Conservation (phyloP, 1,140 invertebrate genomes). For the Orussus abietinus region DNA sequence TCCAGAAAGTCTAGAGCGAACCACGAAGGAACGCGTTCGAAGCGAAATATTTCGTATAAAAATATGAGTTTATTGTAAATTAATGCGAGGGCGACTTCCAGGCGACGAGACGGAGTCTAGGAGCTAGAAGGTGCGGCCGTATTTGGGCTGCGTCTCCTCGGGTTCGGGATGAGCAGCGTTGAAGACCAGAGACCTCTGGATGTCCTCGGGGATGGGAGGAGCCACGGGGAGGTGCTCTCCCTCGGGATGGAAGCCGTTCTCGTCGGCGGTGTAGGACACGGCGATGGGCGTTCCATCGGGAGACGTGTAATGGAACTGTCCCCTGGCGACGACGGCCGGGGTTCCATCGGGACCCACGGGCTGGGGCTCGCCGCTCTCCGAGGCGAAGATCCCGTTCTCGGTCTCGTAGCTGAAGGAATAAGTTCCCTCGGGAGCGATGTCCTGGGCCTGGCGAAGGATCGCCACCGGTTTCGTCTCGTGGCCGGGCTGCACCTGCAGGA, state of each 20-base stretch:
- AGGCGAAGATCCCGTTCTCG: constrained; percentile 4
- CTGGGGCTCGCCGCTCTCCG: neutral
- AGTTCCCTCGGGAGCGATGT: constrained; percentile 18
- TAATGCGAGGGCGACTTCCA: too few species aligned
- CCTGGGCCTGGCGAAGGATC: neutral
- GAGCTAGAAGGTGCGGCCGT: too few species aligned
- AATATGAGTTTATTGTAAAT: too few species aligned
- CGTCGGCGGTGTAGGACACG: constrained; percentile 61
- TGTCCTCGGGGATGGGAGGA: neutral
- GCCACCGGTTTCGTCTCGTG: too few species aligned
- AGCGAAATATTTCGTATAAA: too few species aligned
- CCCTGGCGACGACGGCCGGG: constrained; percentile 43
- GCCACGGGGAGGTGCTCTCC: constrained; percentile 23
- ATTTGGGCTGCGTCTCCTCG: too few species aligned
- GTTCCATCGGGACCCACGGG: constrained; percentile 33
- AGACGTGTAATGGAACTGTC: constrained; percentile 56
- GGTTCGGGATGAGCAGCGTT: constrained; percentile 5
- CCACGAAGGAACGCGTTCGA: too few species aligned
- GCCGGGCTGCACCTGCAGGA: neutral
- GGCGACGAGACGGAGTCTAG: too few species aligned
- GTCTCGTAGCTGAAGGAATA: constrained; percentile 3
- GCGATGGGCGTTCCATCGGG: constrained; percentile 56
- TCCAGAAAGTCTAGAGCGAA: too few species aligned
- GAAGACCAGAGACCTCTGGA: constrained; percentile 4
- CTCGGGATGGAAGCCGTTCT: constrained; percentile 58